Evolutionary conservation across 2,888 invertebrate species (phyloP), one percentile per base, ranked within the genome.

Genomic region (Gastracanthus pulcherrimus): DNA sequence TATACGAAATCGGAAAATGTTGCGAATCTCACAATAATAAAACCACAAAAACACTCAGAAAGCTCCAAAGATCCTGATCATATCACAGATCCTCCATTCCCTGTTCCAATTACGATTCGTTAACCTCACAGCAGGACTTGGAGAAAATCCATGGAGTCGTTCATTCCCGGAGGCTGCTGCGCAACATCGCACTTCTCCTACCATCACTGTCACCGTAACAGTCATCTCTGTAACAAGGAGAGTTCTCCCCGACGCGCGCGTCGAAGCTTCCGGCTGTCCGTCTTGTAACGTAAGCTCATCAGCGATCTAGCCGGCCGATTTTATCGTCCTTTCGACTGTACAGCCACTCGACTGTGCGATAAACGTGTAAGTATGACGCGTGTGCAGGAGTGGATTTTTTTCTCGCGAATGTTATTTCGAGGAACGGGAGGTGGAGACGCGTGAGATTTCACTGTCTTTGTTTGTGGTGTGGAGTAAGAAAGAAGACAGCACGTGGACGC

Each of bases 271-370:
- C 72, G 66, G 31, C 64, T 78, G 55, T 71, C 64, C 16, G 6
- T 55, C 16, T 78, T 66, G 19, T 19, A 78, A 78, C 38, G 19
- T 48, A 26, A 76, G 76, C 67, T 69, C 31, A 31, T 67, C 31
- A 34, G 41, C 29, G 16, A 16, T 60, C 13, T 60, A 9, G 11
- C 11, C 31, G 23, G 67, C 19, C 23, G 38, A 23, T 66, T 36
- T 66, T 66, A 66, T 66, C 66, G 26, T 3, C 13, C 13, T 66
- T 34, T 38, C 19, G n/a, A 0, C 23, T 3, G 3, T 7, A 19
- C 16, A 36, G n/a, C 23, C 16, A 60, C 5, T 60, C 6, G 31
- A 5, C 36, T 23, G 26, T 31, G 29, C 31, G 29, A 58, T 58
- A 58, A 58, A 58, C 26, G 16, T n/a, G n/a, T n/a, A n/a, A n/a